phyloP scores from a whole-genome alignment of 2,797 vertebrate genomes.

The Nannoperca obscura region DNA sequence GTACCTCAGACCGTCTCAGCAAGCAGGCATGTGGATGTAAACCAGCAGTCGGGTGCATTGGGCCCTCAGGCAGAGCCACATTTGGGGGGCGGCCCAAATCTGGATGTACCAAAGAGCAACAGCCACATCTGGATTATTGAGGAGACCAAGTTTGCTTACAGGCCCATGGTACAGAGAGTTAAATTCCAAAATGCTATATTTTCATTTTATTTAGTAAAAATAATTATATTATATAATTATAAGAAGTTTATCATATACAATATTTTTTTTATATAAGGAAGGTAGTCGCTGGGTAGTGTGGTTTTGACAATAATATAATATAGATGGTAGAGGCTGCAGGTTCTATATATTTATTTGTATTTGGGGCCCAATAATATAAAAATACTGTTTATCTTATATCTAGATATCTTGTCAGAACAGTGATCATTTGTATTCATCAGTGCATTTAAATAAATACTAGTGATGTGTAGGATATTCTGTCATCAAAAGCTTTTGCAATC shows the following conservation, averaged over 20 bases:
- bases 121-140: slow-evolving; percentile 61
- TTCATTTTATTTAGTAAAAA: neutral
- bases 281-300: neutral
- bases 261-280: neutral
- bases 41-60: slow-evolving; percentile 13
- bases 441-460: slow-evolving; percentile 6
- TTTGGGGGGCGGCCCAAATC: neutral
- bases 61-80: neutral
- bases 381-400: too few relatives aligned
- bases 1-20: slow-evolving; percentile 14
- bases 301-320: neutral
- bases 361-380: neutral
- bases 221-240: neutral
- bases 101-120: slow-evolving; percentile 10
- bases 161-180: slow-evolving; percentile 43
- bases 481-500: neutral
- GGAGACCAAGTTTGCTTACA: slow-evolving; percentile 44
- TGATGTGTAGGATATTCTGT: neutral
- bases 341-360: neutral
- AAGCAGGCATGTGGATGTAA: slow-evolving; percentile 13
- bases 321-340: too few relatives aligned
- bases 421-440: neutral
- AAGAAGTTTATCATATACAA: neutral
- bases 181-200: neutral
- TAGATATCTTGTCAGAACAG: neutral